These are phyloP conservation scores for Pycnomerus fuliginosus DNA, from an alignment of 2,888 invertebrate genomes.

Conservation along the genomic window DNA sequence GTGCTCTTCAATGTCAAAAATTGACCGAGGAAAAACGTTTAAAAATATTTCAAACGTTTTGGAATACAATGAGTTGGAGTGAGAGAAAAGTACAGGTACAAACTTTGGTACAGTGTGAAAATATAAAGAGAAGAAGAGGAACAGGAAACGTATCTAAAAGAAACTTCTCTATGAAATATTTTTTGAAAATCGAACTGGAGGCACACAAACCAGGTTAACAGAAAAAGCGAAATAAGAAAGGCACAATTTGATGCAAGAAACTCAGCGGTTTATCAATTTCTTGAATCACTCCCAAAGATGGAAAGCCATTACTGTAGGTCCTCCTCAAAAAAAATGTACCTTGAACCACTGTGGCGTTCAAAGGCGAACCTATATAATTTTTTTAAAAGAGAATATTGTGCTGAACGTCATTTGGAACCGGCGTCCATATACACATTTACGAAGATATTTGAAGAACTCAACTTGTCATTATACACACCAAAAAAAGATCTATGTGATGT, in stretches of 20 bases:
- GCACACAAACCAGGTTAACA: not conserved
- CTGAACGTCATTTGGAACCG: slow-evolving; percentile 1
- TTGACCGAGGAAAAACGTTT: not conserved
- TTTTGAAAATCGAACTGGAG: too few relatives aligned
- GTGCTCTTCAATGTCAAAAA: not conserved
- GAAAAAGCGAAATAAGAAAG: not conserved
- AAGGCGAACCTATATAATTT: slow-evolving; percentile 6
- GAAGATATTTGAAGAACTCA: slow-evolving; percentile 23
- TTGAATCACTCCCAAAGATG: not conserved
- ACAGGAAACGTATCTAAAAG: not conserved
- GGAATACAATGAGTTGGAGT: not conserved
- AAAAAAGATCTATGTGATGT: slow-evolving; percentile 34
- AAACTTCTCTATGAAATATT: not conserved
- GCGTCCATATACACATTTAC: slow-evolving; percentile 4
- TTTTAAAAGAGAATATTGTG: not conserved
- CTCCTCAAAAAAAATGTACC: slow-evolving; percentile 4
- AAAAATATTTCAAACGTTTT: not conserved
- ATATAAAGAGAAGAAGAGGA: not conserved
- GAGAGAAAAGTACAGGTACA: not conserved
- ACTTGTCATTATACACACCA: slow-evolving; percentile 30
- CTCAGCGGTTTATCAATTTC: not conserved
- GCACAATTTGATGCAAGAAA: not conserved
- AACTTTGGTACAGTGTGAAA: not conserved
- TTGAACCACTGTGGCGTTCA: slow-evolving; percentile 8
- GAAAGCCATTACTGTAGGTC: slow-evolving; percentile 6